These are phyloP conservation scores for Silurus aristotelis DNA, from an alignment of 2,797 vertebrate species.

Conservation along the genomic window DNA sequence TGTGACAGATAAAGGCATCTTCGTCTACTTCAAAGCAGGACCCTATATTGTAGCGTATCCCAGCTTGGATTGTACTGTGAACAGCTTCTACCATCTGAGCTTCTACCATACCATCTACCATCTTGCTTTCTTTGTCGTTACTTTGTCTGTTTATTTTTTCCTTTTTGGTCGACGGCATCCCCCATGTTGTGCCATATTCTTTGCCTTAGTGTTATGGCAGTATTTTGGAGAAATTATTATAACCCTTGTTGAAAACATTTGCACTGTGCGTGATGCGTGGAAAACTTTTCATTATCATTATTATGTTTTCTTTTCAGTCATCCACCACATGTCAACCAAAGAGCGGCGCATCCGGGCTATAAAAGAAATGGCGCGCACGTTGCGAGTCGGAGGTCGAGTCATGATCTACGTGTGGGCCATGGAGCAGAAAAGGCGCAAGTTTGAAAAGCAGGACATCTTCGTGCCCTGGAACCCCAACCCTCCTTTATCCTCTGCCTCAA, in stretches of 20 bases:
- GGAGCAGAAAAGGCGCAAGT: constrained; percentile 80
- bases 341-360: constrained; percentile 75
- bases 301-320: constrained; percentile 67
- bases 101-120: background rate
- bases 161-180: background rate
- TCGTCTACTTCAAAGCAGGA: background rate
- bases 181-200: background rate
- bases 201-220: background rate
- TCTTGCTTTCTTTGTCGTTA: background rate
- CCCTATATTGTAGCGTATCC: background rate
- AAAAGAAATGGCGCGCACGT: constrained; percentile 80
- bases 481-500: constrained; percentile 54
- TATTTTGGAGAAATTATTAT: background rate
- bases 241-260: background rate
- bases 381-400: constrained; percentile 78
- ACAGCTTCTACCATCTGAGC: background rate
- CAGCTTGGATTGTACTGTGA: background rate
- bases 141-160: background rate
- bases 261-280: background rate
- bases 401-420: constrained; percentile 85
- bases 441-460: constrained; percentile 83
- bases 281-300: background rate
- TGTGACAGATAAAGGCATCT: background rate
- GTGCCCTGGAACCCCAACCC: constrained; percentile 80
- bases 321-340: constrained; percentile 82